These are phyloP conservation scores for Macquaria australasica DNA, from an alignment of 2,113 vertebrate species.

Conservation along the genomic window DNA sequence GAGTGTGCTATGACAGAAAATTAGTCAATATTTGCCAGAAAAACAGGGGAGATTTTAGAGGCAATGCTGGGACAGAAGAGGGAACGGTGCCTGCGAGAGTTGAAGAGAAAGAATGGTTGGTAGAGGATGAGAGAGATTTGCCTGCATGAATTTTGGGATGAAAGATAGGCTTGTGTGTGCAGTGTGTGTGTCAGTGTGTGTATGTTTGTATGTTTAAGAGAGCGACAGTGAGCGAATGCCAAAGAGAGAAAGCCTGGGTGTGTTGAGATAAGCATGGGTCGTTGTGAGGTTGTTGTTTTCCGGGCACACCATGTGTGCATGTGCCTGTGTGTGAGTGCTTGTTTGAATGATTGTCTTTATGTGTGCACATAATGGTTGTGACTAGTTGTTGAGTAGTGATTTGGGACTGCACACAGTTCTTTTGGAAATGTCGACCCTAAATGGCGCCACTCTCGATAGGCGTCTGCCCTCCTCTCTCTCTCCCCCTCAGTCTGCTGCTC, in stretches of 20 bases:
- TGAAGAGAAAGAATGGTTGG: conserved; percentile 69
- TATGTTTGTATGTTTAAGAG: conserved; percentile 33
- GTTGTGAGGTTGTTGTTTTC: conserved; percentile 66
- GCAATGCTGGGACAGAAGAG: conserved; percentile 33
- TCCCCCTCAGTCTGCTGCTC: conserved; percentile 22
- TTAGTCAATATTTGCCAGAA: conserved; percentile 41
- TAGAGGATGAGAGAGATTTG: conserved; percentile 76
- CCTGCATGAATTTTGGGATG: conserved; percentile 71
- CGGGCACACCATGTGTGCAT: conserved; percentile 19
- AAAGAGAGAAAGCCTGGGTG: conserved; percentile 76
- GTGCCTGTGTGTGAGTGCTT: conserved; percentile 28
- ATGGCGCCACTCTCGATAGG: conserved; percentile 54
- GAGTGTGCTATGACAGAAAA: conserved; percentile 30
- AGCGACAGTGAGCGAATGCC: conserved; percentile 64
- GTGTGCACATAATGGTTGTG: conserved; percentile 35
- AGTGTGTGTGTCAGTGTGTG: conserved; percentile 19
- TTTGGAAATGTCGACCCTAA: conserved; percentile 61
- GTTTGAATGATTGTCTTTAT: conserved; percentile 41
- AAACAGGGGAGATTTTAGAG: conserved; percentile 38
- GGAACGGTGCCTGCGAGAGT: conserved; percentile 56
- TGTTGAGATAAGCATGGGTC: conserved; percentile 81
- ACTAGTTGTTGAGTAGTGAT: conserved; percentile 58
- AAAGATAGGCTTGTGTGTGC: conserved; percentile 62
- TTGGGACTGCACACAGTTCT: conserved; percentile 37
- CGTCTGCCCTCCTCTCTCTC: conserved; percentile 1